Conservation (phyloP, 1,140 invertebrate genomes). For the Ganaspis sp. region DNA sequence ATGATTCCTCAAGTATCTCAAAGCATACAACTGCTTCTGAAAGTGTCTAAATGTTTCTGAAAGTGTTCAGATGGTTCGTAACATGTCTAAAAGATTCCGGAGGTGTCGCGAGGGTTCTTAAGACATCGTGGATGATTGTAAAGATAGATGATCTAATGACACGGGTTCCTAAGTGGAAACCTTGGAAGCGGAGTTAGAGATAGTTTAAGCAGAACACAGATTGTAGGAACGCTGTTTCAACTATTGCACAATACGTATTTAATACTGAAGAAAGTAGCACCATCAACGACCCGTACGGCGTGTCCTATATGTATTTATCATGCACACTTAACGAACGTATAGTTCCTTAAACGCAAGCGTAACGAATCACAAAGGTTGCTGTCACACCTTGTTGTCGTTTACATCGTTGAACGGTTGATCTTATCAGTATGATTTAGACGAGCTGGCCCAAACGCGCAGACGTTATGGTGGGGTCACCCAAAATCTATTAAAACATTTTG, state of each 20-base stretch:
- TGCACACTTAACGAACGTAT: constrained; percentile 26
- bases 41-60: no score
- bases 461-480: constrained; percentile 30
- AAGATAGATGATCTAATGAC: background rate
- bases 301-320: constrained; percentile 31
- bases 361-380: constrained; percentile 48
- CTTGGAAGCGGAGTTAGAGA: background rate
- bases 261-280: constrained; percentile 17
- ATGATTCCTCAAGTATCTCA: no score
- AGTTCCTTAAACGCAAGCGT: constrained; percentile 27
- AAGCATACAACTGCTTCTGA: no score
- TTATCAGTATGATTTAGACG: constrained; percentile 57
- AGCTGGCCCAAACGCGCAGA: constrained; percentile 63
- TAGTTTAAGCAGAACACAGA: constrained; percentile 3
- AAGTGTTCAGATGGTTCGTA: no score
- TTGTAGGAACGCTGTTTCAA: background rate
- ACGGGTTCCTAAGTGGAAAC: background rate
- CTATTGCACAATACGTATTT: constrained; percentile 17
- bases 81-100: no score
- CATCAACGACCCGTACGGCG: constrained; percentile 29
- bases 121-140: no score
- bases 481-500: background rate
- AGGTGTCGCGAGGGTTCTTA: no score
- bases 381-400: constrained; percentile 41
- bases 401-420: constrained; percentile 47